Conservation (phyloP, 2,888 invertebrate species). For the Opisthograptis luteolata region DNA sequence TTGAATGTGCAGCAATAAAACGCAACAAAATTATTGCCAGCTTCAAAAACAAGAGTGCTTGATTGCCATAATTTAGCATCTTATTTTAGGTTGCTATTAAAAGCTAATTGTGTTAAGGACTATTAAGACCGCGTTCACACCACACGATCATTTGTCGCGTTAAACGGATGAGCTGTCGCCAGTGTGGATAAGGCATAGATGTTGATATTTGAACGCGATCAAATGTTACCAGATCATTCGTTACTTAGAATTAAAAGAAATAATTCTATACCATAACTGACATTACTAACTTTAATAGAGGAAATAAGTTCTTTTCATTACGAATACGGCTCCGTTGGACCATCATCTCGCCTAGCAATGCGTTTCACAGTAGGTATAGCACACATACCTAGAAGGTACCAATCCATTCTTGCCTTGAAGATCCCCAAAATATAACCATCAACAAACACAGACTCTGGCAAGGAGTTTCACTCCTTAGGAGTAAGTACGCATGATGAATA, state of each 20-base stretch:
- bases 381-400: too few relatives aligned
- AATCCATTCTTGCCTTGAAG: too few relatives aligned
- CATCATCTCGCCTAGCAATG: too few relatives aligned
- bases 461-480: too few relatives aligned
- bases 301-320: too few relatives aligned
- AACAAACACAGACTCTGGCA: too few relatives aligned
- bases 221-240: constrained; percentile 6
- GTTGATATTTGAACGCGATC: constrained; percentile 12
- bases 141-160: constrained; percentile 20
- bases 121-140: constrained; percentile 44
- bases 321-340: too few relatives aligned
- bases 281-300: too few relatives aligned
- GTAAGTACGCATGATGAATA: too few relatives aligned
- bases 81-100: constrained; percentile 71
- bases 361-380: too few relatives aligned
- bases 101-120: constrained; percentile 73
- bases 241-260: constrained; percentile 5
- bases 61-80: constrained; percentile 70
- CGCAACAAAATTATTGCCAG: constrained; percentile 40
- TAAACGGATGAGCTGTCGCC: constrained; percentile 23
- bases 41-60: constrained; percentile 35
- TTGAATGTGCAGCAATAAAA: constrained; percentile 34
- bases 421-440: too few relatives aligned
- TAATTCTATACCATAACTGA: too few relatives aligned
- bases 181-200: constrained; percentile 21